These are phyloP conservation scores for Nemopilema nomurai DNA, from an alignment of 30 jellyfish, hydroid and myxozoan species.

Conservation along the genomic window DNA sequence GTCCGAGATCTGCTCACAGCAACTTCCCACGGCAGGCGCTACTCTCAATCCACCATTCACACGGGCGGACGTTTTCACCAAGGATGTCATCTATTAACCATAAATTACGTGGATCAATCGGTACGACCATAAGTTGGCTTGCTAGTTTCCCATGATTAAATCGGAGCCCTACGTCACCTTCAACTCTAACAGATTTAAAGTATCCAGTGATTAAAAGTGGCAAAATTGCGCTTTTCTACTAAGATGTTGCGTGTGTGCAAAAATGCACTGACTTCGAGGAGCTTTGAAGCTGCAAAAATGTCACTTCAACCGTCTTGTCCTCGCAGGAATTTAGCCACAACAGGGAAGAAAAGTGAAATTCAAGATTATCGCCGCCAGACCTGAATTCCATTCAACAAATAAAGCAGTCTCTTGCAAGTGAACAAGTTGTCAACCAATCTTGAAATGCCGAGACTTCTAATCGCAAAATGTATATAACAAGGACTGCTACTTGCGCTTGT, in stretches of 20 bases:
- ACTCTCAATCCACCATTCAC: neutral
- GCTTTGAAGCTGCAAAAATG: neutral
- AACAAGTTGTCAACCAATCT: too few species aligned
- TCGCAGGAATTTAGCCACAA: neutral
- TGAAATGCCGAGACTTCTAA: too few species aligned
- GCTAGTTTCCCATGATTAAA: neutral
- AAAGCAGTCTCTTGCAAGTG: too few species aligned
- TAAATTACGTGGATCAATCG: neutral
- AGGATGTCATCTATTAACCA: neutral
- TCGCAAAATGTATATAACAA: too few species aligned
- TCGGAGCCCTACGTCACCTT: neutral
- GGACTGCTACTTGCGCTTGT: too few species aligned
- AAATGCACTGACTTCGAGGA: too few species aligned
- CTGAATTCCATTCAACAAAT: too few species aligned
- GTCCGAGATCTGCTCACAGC: neutral
- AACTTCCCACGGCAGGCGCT: neutral
- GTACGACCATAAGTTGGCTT: neutral
- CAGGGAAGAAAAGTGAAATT: too few species aligned
- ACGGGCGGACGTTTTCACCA: neutral
- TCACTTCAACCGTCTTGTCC: neutral
- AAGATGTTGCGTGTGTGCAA: neutral
- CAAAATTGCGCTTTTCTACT: neutral
- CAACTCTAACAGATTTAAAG: neutral
- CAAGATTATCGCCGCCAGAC: too few species aligned
- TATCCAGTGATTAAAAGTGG: neutral